Base-by-base conservation (phyloP, 2,113 vertebrate genomes). In the Turdus rufiventris region DNA sequence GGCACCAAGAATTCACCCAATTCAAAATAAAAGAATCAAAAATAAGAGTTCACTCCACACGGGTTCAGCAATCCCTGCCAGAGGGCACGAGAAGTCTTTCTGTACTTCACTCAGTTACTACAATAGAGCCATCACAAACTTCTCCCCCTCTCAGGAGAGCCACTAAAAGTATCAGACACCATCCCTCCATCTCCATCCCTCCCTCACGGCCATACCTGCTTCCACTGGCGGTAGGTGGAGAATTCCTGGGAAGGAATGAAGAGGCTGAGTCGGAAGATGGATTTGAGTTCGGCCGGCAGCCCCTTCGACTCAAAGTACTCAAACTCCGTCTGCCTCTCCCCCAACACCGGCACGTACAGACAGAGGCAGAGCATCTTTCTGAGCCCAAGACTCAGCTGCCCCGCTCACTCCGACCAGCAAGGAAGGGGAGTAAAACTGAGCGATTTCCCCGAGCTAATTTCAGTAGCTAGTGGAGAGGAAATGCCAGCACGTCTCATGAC, bases 301-400 rank as follows among this genome's bases (percentile, higher is more conserved):
- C 98, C 98, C 90, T 98, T 98, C 0, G 99, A 99, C 77, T 99
- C 99, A 13, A 99, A 99, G 89, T 98, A 99, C 45, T 99, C 98
- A 92, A 99, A 99, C 86, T 99, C 99, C 0, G 98, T 58, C 67
- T 98, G 98, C 9, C 96, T 90, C 92, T 98, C 98, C 91, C 98
- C 98, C 0, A 98, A 96, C 76, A 97, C 96, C 0, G 99, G 98
- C 80, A 99, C 98, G 14, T 99, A 99, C 50, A 99, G 97, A 91
- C 98, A 99, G 87, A 99, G 96, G 72, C 98, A 98, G 61, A 99
- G 98, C 99, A 99, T 99, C 73, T 90, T 94, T 45, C 79, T 42
- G 93, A 93, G 42, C 40, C 12, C 1, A 3, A 42, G 21, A 42
- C 90, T 56, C 25, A 23, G 85, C 86, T 21, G 92, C 81, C 33